Evolutionary conservation across 2,888 invertebrate species (phyloP), one percentile per base, ranked within the genome.

Genomic region (Tipula unca): DNA sequence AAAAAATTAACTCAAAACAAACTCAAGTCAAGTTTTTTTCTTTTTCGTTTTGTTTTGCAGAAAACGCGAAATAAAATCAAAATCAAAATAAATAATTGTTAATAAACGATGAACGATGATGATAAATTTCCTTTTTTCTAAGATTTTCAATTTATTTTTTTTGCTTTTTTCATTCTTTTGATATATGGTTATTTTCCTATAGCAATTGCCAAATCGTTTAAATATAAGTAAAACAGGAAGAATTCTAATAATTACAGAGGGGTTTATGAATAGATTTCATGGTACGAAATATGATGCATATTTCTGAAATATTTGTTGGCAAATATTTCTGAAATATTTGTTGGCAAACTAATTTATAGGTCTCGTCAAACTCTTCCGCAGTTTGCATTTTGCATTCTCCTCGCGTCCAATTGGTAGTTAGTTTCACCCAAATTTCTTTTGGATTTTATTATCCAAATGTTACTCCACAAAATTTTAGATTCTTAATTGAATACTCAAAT

Each of bases 21-120:
- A 20, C 48, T 69, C 20, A 25, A 69, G 69, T 69, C 69, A 69
- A 69, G 25, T 20, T 69, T n/a, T n/a, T 69, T 69, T 69, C 69
- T 6, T n/a, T 17, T 20, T 8, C 17, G 4, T n/a, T 54, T 20
- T 1, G 17, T 69, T 20, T 69, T 69, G 69, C 69, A 69, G 69
- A 69, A 69, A 69, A 25, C 69, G 69, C 20, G 25, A 69, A 69
- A 20, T 69, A 69, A 69, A 69, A 69, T 25, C 20, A 48, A 48
- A 42, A 48, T 48, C 48, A 69, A 69, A 69, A 69, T 69, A 69
- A 69, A 69, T 69, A 69, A 69, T 69, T 69, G n/a, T 69, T 69
- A 6, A 69, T 69, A 69, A 69, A 69, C 69, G 69, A 25, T 69
- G 69, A 69, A 69, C 69, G 69, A 69, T 69, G 69, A 69, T 69